Percentiles rank a stretch among this genome's conserved stretches.
Conservation (phyloP, 2,797 vertebrate genomes). For the Decapterus maruadsi region DNA sequence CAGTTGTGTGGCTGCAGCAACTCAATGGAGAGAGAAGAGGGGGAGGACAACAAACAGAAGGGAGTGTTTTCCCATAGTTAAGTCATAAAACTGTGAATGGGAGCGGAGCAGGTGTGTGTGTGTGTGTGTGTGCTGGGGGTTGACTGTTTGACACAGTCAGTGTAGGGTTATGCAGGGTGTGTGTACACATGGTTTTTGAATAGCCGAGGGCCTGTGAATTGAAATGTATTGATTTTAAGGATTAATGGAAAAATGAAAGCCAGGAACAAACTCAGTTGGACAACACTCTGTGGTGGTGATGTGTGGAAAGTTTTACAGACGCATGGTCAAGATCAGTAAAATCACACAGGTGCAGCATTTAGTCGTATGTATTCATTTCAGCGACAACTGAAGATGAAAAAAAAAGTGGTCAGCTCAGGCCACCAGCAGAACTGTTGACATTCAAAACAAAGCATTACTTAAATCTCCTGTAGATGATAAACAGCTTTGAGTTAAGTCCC, state of each 20-base stretch:
- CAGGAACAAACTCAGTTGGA: neutral
- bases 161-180: neutral
- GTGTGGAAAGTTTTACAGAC: too few relatives aligned
- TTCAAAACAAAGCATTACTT: neutral
- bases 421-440: too few relatives aligned
- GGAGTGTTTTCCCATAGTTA: slow-evolving; percentile 61
- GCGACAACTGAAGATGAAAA: too few relatives aligned
- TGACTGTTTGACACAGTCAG: too few relatives aligned
- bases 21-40: neutral
- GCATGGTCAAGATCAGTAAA: too few relatives aligned
- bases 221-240: neutral
- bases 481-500: neutral
- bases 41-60: slow-evolving; percentile 42
- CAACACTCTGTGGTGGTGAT: too few relatives aligned
- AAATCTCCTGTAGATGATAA: neutral
- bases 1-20: neutral
- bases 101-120: slow-evolving; percentile 22
- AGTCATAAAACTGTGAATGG: slow-evolving; percentile 59
- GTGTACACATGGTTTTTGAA: neutral
- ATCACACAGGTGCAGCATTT: too few relatives aligned
- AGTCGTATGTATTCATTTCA: too few relatives aligned
- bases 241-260: neutral
- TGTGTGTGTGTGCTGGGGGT: slow-evolving; percentile 3
- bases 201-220: neutral
- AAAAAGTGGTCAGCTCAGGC: too few relatives aligned